Percentiles rank a stretch among this genome's conserved stretches.
phyloP scores from a whole-genome alignment of 2,888 invertebrate species.

The Sphecodes monilicornis region DNA sequence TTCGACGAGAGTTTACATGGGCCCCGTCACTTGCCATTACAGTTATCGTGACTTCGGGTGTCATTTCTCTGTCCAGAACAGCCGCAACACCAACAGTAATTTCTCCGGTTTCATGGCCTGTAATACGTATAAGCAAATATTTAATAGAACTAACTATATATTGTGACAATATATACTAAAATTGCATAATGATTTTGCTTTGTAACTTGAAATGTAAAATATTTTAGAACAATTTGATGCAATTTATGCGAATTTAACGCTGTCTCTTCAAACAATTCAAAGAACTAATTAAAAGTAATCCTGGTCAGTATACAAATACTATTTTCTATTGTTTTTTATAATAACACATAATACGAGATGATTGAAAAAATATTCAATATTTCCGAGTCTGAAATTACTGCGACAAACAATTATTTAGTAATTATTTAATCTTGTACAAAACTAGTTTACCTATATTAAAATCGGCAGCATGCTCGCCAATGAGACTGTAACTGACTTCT shows the following conservation, averaged over 20 bases:
- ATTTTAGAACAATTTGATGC: neutral
- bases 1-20: constrained; percentile 88
- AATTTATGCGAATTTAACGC: neutral
- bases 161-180: too few relatives aligned
- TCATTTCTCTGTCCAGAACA: constrained; percentile 91
- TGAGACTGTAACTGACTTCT: constrained; percentile 90
- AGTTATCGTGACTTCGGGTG: constrained; percentile 89
- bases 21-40: constrained; percentile 94
- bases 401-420: neutral
- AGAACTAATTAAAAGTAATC: neutral
- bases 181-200: neutral
- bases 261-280: neutral
- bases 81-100: constrained; percentile 90
- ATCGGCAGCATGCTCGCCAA: constrained; percentile 90
- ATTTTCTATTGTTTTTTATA: neutral
- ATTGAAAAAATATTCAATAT: neutral
- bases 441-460: constrained; percentile 88
- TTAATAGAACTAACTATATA: neutral
- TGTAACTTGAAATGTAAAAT: neutral
- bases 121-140: constrained; percentile 23
- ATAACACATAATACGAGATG: neutral
- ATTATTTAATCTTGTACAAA: neutral
- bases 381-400: neutral
- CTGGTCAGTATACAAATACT: neutral
- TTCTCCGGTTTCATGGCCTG: constrained; percentile 88